Conservation (phyloP, 2,888 invertebrate species). For the Eulithis prunata region DNA sequence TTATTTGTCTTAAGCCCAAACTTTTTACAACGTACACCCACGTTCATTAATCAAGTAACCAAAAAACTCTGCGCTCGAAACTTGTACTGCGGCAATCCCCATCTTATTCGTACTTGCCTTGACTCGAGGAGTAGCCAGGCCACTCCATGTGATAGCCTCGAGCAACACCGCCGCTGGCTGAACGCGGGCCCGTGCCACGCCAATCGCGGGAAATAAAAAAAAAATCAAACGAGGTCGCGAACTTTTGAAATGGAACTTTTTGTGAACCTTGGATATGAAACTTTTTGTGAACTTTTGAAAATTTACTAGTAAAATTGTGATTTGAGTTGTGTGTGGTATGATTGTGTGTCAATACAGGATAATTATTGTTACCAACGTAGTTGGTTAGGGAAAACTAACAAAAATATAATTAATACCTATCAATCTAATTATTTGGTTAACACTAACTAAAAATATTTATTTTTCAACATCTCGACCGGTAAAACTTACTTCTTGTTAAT, state of each 20-base stretch:
- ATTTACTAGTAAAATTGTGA: conserved; percentile 7
- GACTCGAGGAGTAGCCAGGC: conserved; percentile 59
- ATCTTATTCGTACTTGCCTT: conserved; percentile 66
- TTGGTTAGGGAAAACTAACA: neutral
- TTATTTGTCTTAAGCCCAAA: neutral
- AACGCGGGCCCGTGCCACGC: conserved; percentile 57
- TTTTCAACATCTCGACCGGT: too few relatives aligned
- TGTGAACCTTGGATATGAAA: conserved; percentile 2
- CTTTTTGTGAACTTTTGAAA: conserved; percentile 8
- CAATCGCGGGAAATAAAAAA: conserved; percentile 62
- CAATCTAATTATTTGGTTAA: too few relatives aligned
- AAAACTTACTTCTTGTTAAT: too few relatives aligned
- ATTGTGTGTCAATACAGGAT: too few relatives aligned
- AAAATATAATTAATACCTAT: too few relatives aligned
- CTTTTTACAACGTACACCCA: neutral
- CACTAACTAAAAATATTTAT: too few relatives aligned
- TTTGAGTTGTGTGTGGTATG: neutral
- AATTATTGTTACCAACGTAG: too few relatives aligned
- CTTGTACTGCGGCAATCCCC: conserved; percentile 64
- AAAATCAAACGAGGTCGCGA: conserved; percentile 19
- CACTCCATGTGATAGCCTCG: conserved; percentile 83
- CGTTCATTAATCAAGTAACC: conserved; percentile 6
- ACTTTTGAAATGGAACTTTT: conserved; percentile 25
- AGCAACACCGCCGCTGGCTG: conserved; percentile 66
- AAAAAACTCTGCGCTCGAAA: conserved; percentile 49